These are phyloP conservation scores for Pseudolycoriella hygida DNA, from an alignment of 2,888 invertebrate genomes.

Conservation along the genomic window DNA sequence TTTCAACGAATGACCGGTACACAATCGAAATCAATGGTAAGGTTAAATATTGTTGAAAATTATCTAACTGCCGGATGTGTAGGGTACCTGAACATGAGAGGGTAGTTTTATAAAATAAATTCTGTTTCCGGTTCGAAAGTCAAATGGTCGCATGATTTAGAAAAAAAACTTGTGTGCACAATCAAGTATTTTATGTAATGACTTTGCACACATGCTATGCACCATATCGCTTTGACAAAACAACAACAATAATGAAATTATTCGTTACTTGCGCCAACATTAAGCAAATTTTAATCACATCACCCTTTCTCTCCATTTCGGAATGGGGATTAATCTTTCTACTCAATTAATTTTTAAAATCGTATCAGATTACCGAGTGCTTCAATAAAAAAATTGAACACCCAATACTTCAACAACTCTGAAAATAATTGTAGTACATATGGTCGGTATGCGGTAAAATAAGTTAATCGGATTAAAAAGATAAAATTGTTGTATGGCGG, in stretches of 20 bases:
- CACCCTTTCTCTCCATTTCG: background rate
- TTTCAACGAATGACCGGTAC: background rate
- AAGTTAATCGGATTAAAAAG: no score
- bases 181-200: no score
- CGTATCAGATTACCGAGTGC: background rate
- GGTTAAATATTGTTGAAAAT: background rate
- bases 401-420: no score
- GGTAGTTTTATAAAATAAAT: background rate
- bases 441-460: no score
- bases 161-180: no score
- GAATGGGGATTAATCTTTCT: background rate
- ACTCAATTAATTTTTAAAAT: constrained; percentile 2
- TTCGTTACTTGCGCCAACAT: no score
- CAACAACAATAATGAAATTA: no score
- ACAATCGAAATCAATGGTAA: background rate
- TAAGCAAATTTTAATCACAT: background rate
- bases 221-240: no score
- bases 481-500: no score
- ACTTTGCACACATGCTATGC: no score
- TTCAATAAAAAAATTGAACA: no score
- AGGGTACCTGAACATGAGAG: background rate
- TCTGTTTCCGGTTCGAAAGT: constrained; percentile 3
- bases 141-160: background rate
- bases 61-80: background rate
- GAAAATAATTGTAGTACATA: no score